Evolutionary conservation across 2,888 invertebrate genomes (phyloP).

Genomic region (Bibio marci): DNA sequence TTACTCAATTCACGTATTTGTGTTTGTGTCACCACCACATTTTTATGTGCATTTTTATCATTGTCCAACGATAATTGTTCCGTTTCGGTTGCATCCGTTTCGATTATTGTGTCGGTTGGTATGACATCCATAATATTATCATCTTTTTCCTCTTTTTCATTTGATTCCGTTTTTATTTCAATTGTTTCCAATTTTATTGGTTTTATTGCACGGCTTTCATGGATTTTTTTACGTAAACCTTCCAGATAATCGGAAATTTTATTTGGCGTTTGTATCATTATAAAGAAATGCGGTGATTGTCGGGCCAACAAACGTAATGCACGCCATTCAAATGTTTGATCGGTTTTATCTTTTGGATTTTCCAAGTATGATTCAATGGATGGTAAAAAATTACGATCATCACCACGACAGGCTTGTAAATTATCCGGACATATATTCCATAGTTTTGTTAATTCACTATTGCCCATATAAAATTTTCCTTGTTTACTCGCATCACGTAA

Average conservation of each 20-base stretch:
- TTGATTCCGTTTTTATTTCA: slow-evolving; percentile 5
- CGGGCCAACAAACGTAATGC: slow-evolving; percentile 75
- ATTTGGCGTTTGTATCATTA: slow-evolving; percentile 71
- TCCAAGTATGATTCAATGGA: slow-evolving; percentile 41
- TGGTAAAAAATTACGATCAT: slow-evolving; percentile 79
- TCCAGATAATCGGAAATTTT: slow-evolving; percentile 78
- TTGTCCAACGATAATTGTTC: slow-evolving; percentile 21
- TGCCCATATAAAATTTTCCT: slow-evolving; percentile 62
- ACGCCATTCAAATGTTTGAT: slow-evolving; percentile 87
- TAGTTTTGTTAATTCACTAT: slow-evolving; percentile 64
- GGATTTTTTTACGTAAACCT: slow-evolving; percentile 63
- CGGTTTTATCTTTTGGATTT: slow-evolving; percentile 39
- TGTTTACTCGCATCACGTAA: slow-evolving; percentile 53
- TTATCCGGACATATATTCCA: slow-evolving; percentile 94
- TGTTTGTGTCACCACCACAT: slow-evolving; percentile 22
- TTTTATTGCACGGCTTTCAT: slow-evolving; percentile 46
- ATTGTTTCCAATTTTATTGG: slow-evolving; percentile 33
- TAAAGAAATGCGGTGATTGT: slow-evolving; percentile 81
- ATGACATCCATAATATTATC: slow-evolving; percentile 6
- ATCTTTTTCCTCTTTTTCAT: slow-evolving; percentile 17
- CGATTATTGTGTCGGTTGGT: slow-evolving; percentile 13
- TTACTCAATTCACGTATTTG: slow-evolving; percentile 47
- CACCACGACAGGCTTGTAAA: slow-evolving; percentile 77
- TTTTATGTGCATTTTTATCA: slow-evolving; percentile 24
- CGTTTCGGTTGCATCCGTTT: slow-evolving; percentile 15